Percentiles rank a stretch among this genome's conserved stretches.
Conservation (phyloP, 1,140 invertebrate genomes). For the Ladona fulva region DNA sequence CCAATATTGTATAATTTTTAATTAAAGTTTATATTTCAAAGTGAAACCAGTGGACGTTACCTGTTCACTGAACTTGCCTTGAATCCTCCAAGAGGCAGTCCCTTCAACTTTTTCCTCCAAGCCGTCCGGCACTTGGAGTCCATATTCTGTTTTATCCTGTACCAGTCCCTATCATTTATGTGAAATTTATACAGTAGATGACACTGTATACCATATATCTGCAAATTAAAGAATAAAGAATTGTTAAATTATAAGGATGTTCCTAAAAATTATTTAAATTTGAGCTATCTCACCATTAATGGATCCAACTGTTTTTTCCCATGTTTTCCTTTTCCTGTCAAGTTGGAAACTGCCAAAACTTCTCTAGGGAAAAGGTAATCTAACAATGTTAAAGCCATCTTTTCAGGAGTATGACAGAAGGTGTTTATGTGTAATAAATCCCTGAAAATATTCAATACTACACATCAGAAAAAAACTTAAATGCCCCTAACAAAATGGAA, state of each 20-base stretch:
- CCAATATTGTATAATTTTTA: no score
- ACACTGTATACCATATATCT: slow-evolving; percentile 45
- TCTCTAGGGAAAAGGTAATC: slow-evolving; percentile 46
- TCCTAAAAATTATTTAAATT: not conserved
- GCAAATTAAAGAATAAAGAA: slow-evolving; percentile 15
- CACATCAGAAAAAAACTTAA: slow-evolving; percentile 10
- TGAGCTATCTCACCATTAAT: slow-evolving; percentile 31
- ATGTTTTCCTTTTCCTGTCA: slow-evolving; percentile 45
- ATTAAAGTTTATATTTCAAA: no score
- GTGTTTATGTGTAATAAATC: slow-evolving; percentile 45
- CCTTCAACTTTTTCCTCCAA: slow-evolving; percentile 33
- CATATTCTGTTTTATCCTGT: slow-evolving; percentile 46
- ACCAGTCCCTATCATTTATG: slow-evolving; percentile 43
- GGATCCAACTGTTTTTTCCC: slow-evolving; percentile 46
- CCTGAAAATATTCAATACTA: slow-evolving; percentile 29
- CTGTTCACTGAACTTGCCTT: slow-evolving; percentile 20
- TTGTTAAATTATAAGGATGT: not conserved
- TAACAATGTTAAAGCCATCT: slow-evolving; percentile 45
- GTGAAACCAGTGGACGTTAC: no score
- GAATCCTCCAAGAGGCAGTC: slow-evolving; percentile 26
- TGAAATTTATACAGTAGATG: slow-evolving; percentile 43
- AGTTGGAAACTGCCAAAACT: slow-evolving; percentile 42
- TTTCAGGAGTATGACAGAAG: slow-evolving; percentile 43
- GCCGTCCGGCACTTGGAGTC: slow-evolving; percentile 47
- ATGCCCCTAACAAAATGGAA: no score